A percentile compares a stretch with the other conserved stretches of the same genome.
phyloP scores from a whole-genome alignment of 2,797 vertebrate species.

The Periophthalmus magnuspinnatus region DNA sequence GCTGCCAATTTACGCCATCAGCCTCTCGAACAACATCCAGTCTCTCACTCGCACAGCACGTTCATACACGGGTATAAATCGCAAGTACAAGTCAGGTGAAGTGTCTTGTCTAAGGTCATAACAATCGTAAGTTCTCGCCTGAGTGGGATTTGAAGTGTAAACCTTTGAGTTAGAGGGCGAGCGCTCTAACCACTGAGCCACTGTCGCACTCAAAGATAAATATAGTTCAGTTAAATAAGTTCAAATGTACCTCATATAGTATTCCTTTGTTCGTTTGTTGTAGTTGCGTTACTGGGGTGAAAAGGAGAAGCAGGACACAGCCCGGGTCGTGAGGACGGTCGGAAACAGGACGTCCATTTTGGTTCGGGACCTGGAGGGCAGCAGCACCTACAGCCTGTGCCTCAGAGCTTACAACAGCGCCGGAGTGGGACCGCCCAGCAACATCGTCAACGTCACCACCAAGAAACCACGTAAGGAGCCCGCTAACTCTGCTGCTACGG shows the following conservation, averaged over 20 bases:
- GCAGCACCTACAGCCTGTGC: constrained; percentile 84
- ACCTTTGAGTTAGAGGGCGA: too few relatives aligned
- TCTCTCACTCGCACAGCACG: too few relatives aligned
- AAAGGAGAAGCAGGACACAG: constrained; percentile 84
- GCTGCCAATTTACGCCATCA: too few relatives aligned
- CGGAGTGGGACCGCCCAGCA: constrained; percentile 86
- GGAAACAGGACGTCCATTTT: constrained; percentile 85
- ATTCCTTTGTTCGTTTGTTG: constrained; percentile 24
- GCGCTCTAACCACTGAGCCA: too few relatives aligned
- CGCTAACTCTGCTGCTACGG: not conserved
- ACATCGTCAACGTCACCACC: constrained; percentile 87
- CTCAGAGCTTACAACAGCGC: constrained; percentile 91
- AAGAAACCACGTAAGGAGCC: constrained; percentile 89
- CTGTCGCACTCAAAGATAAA: too few relatives aligned
- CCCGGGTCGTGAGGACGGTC: constrained; percentile 81
- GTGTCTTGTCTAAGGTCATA: too few relatives aligned
- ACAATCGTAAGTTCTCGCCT: too few relatives aligned
- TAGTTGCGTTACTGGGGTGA: constrained; percentile 89
- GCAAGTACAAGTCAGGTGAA: too few relatives aligned
- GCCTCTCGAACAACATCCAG: too few relatives aligned
- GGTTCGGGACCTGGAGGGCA: constrained; percentile 84
- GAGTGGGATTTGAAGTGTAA: too few relatives aligned
- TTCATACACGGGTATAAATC: too few relatives aligned
- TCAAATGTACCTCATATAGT: not conserved
- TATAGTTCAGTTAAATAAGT: too few relatives aligned